phyloP scores from a whole-genome alignment of 2,113 vertebrate species.

The Phocoena phocoena region DNA sequence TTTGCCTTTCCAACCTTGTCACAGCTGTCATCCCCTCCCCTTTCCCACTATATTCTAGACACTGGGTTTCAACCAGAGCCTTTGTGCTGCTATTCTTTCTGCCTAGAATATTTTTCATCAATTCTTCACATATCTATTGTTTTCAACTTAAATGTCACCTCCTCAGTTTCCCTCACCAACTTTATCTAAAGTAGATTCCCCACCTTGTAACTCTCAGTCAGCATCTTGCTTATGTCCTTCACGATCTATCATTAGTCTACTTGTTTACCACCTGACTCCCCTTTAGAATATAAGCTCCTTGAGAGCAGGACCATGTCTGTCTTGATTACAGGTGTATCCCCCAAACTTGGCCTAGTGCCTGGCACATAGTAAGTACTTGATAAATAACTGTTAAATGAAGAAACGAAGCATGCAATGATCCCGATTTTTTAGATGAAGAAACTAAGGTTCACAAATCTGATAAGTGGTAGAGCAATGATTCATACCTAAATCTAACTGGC shows the following conservation, averaged over 20 bases:
- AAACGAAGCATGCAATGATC: neutral
- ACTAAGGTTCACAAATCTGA: neutral
- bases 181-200: neutral
- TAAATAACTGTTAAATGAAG: neutral
- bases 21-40: neutral
- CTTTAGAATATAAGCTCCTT: neutral
- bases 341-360: neutral
- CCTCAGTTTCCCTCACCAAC: neutral
- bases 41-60: neutral
- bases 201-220: neutral
- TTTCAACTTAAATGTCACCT: slow-evolving; percentile 3
- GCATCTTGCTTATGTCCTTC: neutral
- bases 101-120: neutral
- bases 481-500: neutral
- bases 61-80: neutral
- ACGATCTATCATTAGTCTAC: neutral
- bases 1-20: neutral
- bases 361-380: neutral
- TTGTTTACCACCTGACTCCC: neutral
- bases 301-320: neutral
- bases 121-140: neutral
- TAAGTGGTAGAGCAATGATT: neutral
- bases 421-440: neutral
- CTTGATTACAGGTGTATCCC: neutral
- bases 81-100: neutral